phyloP scores from a whole-genome alignment of 1,140 invertebrate species.

The Caenorhabditis tropicalis region DNA sequence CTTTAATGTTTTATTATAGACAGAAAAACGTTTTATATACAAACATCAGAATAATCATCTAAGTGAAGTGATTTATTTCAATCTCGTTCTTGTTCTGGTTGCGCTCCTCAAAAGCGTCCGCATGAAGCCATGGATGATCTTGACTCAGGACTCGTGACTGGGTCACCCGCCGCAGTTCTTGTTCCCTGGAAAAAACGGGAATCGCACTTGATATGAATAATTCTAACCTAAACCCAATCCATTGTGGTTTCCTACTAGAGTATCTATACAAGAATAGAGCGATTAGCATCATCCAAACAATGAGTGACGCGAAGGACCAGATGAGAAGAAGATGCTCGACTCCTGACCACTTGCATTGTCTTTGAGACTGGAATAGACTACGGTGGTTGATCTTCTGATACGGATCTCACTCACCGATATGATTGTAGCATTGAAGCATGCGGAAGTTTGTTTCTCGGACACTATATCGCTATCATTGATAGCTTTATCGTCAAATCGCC shows the following conservation, averaged over 20 bases:
- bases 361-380: background rate
- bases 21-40: background rate
- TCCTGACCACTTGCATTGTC: constrained; percentile 38
- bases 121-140: constrained; percentile 49
- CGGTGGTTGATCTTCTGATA: background rate
- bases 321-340: constrained; percentile 44
- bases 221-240: constrained; percentile 30
- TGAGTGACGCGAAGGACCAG: constrained; percentile 38
- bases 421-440: constrained; percentile 28
- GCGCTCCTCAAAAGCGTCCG: constrained; percentile 48
- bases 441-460: constrained; percentile 28
- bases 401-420: background rate
- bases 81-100: constrained; percentile 47
- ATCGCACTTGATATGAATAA: no score
- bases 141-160: constrained; percentile 29
- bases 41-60: background rate
- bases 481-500: constrained; percentile 46
- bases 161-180: constrained; percentile 16
- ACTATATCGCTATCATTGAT: constrained; percentile 48
- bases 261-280: constrained; percentile 39
- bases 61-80: constrained; percentile 41
- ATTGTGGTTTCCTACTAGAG: constrained; percentile 24
- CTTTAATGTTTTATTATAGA: background rate
- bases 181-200: background rate
- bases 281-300: constrained; percentile 44